phyloP scores from a whole-genome alignment of 1,140 invertebrate species.

The Aphelenchoides avenae region DNA sequence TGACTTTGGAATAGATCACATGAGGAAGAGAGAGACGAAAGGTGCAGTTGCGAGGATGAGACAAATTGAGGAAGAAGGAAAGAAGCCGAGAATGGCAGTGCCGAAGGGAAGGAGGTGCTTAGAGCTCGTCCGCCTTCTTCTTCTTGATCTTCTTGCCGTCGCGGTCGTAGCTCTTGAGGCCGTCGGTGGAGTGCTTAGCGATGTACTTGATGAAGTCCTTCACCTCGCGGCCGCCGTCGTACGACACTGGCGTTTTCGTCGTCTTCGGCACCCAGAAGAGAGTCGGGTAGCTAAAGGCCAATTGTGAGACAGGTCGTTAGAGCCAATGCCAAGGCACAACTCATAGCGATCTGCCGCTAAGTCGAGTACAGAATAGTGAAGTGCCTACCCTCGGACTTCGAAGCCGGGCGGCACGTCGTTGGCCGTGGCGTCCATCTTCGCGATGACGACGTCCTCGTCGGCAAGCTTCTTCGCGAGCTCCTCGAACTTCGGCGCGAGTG shows the following conservation, averaged over 20 bases:
- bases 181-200: conserved; percentile 80
- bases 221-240: conserved; percentile 87
- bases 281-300: conserved; percentile 78
- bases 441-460: conserved; percentile 80
- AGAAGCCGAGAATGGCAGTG: too few species aligned
- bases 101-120: too few species aligned
- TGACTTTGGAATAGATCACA: too few species aligned
- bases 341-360: neutral
- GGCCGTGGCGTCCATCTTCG: conserved; percentile 95
- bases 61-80: conserved; percentile 9
- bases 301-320: conserved; percentile 4
- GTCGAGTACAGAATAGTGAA: neutral
- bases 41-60: too few species aligned
- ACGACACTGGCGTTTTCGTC: conserved; percentile 76
- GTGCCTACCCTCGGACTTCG: conserved; percentile 74
- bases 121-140: conserved; percentile 68
- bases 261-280: conserved; percentile 89
- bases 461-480: conserved; percentile 80
- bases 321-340: neutral
- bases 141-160: conserved; percentile 82
- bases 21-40: too few species aligned
- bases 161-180: conserved; percentile 80
- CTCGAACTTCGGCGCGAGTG: conserved; percentile 83
- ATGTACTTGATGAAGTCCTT: conserved; percentile 95
- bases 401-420: conserved; percentile 91